A percentile compares a stretch with the other conserved stretches of the same genome.
phyloP scores from a whole-genome alignment of 2,888 invertebrate species.

The Ormyrus pomaceus region DNA sequence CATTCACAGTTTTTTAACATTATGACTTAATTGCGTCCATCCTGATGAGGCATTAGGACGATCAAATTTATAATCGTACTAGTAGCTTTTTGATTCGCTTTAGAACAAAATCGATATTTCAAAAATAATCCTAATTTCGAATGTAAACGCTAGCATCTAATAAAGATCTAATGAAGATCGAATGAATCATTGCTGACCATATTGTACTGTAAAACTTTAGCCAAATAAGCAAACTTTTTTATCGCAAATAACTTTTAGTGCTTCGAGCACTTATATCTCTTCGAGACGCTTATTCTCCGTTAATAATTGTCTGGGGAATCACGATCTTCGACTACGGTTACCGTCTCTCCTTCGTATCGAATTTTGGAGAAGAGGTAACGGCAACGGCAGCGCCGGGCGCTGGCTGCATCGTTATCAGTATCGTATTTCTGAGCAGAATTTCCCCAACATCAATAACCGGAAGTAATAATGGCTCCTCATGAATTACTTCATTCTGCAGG shows the following conservation, averaged over 20 bases:
- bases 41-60: too few species aligned
- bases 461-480: slow-evolving; percentile 55
- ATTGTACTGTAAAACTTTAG: too few species aligned
- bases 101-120: too few species aligned
- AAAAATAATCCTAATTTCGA: too few species aligned
- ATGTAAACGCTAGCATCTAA: too few species aligned
- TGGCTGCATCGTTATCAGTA: slow-evolving; percentile 52
- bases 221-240: slow-evolving; percentile 21
- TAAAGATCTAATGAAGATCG: too few species aligned
- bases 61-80: too few species aligned
- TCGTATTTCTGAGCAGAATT: slow-evolving; percentile 53
- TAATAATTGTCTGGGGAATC: slow-evolving; percentile 53
- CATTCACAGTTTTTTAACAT: too few species aligned
- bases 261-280: neutral
- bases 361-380: slow-evolving; percentile 41
- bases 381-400: neutral
- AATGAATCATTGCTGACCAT: too few species aligned
- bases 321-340: slow-evolving; percentile 49
- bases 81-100: too few species aligned
- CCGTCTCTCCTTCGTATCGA: slow-evolving; percentile 49
- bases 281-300: slow-evolving; percentile 3
- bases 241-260: slow-evolving; percentile 19
- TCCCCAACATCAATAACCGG: slow-evolving; percentile 55
- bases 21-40: too few species aligned
- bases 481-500: slow-evolving; percentile 55